These are phyloP conservation scores for Paracentrotus lividus DNA, from an alignment of 53 echinoderm and acorn worm species.

Conservation along the genomic window DNA sequence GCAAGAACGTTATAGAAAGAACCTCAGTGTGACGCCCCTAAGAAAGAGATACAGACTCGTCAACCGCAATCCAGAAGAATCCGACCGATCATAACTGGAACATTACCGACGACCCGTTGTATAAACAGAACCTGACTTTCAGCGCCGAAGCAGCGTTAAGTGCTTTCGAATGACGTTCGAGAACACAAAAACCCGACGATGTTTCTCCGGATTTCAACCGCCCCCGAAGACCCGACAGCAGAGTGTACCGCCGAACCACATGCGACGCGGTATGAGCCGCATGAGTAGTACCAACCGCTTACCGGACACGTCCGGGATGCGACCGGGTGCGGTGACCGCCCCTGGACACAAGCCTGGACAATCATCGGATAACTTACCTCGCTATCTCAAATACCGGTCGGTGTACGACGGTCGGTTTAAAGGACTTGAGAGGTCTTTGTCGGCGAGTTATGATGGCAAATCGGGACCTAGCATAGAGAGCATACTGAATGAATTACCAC, in stretches of 20 bases:
- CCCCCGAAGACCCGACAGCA: constrained; percentile 47
- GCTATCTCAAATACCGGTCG: constrained; percentile 84
- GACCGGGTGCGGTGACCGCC: not conserved
- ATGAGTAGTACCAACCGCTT: constrained; percentile 15
- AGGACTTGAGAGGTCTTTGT: constrained; percentile 78
- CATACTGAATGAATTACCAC: constrained; percentile 47
- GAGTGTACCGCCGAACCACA: constrained; percentile 69
- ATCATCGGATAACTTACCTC: constrained; percentile 76
- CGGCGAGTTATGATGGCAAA: constrained; percentile 75
- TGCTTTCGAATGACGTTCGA: not conserved
- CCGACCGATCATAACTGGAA: constrained; percentile 82
- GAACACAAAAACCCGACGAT: constrained; percentile 53
- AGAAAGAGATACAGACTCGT: not conserved
- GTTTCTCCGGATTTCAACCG: constrained; percentile 72
- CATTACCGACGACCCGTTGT: constrained; percentile 77
- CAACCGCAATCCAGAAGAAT: constrained; percentile 70
- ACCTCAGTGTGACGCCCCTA: too few relatives aligned
- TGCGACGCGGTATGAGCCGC: constrained; percentile 56
- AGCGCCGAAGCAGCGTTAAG: constrained; percentile 59
- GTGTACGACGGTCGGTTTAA: constrained; percentile 87
- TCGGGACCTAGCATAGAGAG: constrained; percentile 42
- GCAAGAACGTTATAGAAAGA: too few relatives aligned
- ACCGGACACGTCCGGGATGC: constrained; percentile 30
- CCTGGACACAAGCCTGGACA: not conserved
- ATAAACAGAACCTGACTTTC: constrained; percentile 82